A percentile compares a stretch with the other conserved stretches of the same genome.
Evolutionary conservation across 2,113 vertebrate species (phyloP).

Genomic region (Phylloscopus trochilus): DNA sequence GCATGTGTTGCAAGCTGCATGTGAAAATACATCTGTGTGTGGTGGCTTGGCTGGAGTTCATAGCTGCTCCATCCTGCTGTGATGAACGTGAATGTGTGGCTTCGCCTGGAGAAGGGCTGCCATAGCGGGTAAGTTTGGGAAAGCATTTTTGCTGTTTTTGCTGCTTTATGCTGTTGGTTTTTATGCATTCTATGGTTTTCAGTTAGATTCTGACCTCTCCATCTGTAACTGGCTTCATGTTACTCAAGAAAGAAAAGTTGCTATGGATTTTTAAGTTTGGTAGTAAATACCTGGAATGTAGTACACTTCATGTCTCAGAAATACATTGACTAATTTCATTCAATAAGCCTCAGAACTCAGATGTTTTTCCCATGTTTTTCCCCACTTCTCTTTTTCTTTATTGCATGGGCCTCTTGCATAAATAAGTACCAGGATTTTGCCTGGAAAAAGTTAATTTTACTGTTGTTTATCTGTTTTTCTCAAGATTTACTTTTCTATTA

Average conservation of each 20-base stretch:
- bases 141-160: background rate
- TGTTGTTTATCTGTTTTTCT: background rate
- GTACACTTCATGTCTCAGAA: background rate
- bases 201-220: background rate
- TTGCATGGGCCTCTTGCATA: background rate
- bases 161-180: background rate
- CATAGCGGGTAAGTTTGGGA: accelerated
- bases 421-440: background rate
- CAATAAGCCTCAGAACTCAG: background rate
- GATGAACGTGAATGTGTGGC: accelerated
- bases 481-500: background rate
- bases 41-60: background rate
- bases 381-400: background rate
- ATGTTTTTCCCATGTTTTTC: background rate
- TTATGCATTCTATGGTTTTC: background rate
- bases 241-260: background rate
- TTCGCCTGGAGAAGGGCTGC: background rate
- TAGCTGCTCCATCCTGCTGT: accelerated
- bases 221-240: background rate
- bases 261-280: background rate
- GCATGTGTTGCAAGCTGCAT: accelerated
- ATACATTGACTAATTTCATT: background rate
- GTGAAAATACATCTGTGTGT: background rate
- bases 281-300: background rate
- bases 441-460: background rate